Conservation (phyloP, 2,113 vertebrate genomes). For the Syrmaticus mikado region DNA sequence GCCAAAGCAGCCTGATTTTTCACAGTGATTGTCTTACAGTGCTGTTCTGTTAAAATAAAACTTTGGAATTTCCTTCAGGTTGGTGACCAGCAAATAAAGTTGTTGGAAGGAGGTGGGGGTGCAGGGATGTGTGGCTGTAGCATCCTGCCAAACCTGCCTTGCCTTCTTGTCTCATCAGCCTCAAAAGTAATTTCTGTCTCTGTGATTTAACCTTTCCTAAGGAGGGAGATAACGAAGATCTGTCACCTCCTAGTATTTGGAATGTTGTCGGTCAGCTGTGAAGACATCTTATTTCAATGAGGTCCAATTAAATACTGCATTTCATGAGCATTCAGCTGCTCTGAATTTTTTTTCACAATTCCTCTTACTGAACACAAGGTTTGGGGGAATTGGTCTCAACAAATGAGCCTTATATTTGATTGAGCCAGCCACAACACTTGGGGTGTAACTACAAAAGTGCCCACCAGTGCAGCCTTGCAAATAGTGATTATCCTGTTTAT, state of each 20-base stretch:
- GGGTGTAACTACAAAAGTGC: not conserved
- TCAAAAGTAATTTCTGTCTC: not conserved
- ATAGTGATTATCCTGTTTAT: not conserved
- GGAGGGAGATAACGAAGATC: not conserved
- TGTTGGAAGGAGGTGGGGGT: not conserved
- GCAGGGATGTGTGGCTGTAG: constrained; percentile 11
- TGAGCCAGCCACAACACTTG: not conserved
- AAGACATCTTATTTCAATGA: not conserved
- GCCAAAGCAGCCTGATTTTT: constrained; percentile 50
- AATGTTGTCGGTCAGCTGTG: not conserved
- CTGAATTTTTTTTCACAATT: not conserved
- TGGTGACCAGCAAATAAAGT: constrained; percentile 47
- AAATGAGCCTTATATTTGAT: not conserved
- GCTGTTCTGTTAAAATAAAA: constrained; percentile 30
- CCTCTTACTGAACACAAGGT: not conserved
- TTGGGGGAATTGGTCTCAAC: not conserved
- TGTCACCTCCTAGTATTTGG: not conserved
- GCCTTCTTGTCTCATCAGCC: not conserved
- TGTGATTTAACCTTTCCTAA: constrained; percentile 22
- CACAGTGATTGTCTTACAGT: constrained; percentile 42
- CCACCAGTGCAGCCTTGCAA: not conserved
- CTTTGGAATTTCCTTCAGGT: constrained; percentile 70
- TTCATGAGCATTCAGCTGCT: fast-evolving
- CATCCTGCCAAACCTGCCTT: constrained; percentile 58
- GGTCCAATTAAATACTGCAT: not conserved